Evolutionary conservation across 2,888 invertebrate species (phyloP), one percentile per base, ranked within the genome.

Genomic region (Drosophila borealis): DNA sequence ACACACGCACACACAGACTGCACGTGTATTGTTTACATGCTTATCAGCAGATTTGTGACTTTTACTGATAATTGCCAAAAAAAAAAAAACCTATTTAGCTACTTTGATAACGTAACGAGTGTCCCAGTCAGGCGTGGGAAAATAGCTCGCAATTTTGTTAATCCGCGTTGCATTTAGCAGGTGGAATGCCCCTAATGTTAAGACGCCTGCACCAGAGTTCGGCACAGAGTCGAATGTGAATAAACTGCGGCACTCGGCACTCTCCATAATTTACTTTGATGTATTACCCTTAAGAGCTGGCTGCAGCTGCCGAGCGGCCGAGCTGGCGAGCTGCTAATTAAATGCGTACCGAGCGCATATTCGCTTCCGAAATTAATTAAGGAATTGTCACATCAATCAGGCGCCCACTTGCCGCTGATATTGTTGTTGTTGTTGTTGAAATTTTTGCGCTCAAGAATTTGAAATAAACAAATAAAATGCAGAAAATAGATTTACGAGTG

Each of bases 381-480:
- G 65, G 76, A 88, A 80, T 73, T 87, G 87, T 83, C 91, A 87
- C 90, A 89, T 90, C 90, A 89, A 91, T 91, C 90, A 89, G 78
- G 70, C 72, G 75, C 78, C 80, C 86, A 89, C 89, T 90, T 87
- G 64, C 39, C 57, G 36, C 14, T 41, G 68, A 44, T 49, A 39
- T 68, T 54, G 61, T 64, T 70, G 17, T 53, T 56, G 17, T 62
- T 44, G 45, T 51, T 65, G 45, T 29, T 41, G 2, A 29, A 50
- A 19, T 41, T 63, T 41, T 17, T 42, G 11, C 17, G 55, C 41
- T 68, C 21, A 83, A 51, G 70, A 71, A 73, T 88, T 86, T 71
- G 42, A 83, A 87, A 85, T 87, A 85, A 85, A 89, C 89, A 85
- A 88, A 89, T 87, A 81, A 88, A 84, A 87, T 84, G 80, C 88